Evolutionary conservation across 2,888 invertebrate species (phyloP).

Genomic region (Tribolium freemani): DNA sequence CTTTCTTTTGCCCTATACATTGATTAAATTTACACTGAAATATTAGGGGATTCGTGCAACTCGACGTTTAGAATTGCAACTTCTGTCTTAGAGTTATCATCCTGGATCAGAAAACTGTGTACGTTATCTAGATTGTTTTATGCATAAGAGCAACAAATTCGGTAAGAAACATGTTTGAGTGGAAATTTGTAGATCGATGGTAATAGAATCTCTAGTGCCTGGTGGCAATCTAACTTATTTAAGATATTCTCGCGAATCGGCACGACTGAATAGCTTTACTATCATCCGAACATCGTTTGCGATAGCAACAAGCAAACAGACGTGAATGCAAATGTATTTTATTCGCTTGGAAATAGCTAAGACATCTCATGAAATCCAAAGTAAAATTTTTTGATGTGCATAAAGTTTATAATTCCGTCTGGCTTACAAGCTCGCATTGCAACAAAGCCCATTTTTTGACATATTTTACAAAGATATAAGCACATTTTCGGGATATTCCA

Average conservation of each 20-base stretch:
- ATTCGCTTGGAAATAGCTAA: constrained; percentile 12
- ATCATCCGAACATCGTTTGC: constrained; percentile 26
- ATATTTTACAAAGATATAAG: constrained; percentile 24
- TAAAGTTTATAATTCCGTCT: constrained; percentile 35
- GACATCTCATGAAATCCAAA: constrained; percentile 25
- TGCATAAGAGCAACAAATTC: background rate
- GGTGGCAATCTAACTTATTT: constrained; percentile 29
- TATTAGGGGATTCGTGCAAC: background rate
- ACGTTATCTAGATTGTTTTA: too few species aligned
- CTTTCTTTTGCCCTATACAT: background rate
- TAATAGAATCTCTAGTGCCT: constrained; percentile 28
- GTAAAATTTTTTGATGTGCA: constrained; percentile 17
- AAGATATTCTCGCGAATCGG: constrained; percentile 25
- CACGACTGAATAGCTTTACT: constrained; percentile 20
- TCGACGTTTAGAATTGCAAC: too few species aligned
- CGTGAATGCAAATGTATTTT: constrained; percentile 34
- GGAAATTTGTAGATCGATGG: constrained; percentile 17
- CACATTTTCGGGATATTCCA: constrained; percentile 29
- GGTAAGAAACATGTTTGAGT: constrained; percentile 2
- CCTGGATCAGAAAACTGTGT: too few species aligned
- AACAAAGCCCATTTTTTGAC: constrained; percentile 32
- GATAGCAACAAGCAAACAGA: constrained; percentile 32
- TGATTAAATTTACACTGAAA: background rate
- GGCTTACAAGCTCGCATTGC: constrained; percentile 17
- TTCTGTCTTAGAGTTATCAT: too few species aligned